Evolutionary conservation across 2,797 vertebrate species (phyloP), one percentile per base, ranked within the genome.

Genomic region (Protonibea diacanthus): DNA sequence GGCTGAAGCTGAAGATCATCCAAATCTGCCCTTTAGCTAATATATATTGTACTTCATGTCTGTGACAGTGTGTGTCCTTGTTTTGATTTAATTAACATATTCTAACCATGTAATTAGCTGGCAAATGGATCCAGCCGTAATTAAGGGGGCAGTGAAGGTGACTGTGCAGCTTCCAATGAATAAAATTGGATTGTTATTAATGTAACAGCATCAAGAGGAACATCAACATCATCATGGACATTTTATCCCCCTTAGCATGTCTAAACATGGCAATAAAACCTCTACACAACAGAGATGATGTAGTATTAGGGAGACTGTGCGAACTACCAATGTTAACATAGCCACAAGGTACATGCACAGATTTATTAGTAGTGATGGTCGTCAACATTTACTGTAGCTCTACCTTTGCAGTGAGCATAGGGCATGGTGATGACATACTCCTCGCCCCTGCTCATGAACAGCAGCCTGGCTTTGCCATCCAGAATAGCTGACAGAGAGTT

Each of bases 341-440:
- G 27, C 47, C 65, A 23, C 42, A 27, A 38, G n/a, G 13, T 15
- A 25, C 6, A 9, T 11, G 9, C 20, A 15, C 17, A 33, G 14
- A 72, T 33, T 47, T n/a, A 3, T 48, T 17, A 62, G 12, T 6
- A 40, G 14, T 25, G 20, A 27, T 5, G 13, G 15, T 64, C 15
- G 38, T 56, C 4, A 48, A 21, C 20, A 5, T 62, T 62, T 44
- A 61, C 11, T n/a, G 12, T 7, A 23, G 47, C 53, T 20, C 2
- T 15, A 98, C 98, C 98, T 97, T 97, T 98, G 89, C 98, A 99
- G 92, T 99, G 98, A 68, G 98, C 98, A 0, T 99, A 99, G 13
- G 98, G 98, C 98, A 99, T 99, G 33, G 97, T 99, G 90, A 99
- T 98, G 69, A 96, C 82, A 66, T 99, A 99, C 27, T 98, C 97